These are phyloP conservation scores for Lithophane semibrunnea DNA, from an alignment of 2,888 invertebrate species.

Conservation along the genomic window DNA sequence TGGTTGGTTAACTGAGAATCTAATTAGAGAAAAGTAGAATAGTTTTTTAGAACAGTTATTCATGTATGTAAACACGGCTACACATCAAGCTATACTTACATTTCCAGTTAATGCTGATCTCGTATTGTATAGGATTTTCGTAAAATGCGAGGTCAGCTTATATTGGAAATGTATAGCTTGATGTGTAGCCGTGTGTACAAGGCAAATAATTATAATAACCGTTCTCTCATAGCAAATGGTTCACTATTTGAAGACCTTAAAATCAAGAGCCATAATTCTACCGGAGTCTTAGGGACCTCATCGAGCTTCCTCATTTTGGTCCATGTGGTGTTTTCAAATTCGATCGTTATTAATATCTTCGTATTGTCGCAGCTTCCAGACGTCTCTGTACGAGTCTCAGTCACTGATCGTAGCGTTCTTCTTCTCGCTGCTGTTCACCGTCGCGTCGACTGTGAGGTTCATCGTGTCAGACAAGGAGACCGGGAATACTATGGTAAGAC, in stretches of 20 bases:
- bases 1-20: background rate
- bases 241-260: no score
- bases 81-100: no score
- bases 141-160: no score
- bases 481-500: conserved; percentile 91
- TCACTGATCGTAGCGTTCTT: conserved; percentile 92
- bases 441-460: conserved; percentile 91
- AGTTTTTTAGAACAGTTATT: background rate
- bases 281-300: background rate
- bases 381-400: conserved; percentile 92
- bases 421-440: conserved; percentile 91
- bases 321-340: background rate
- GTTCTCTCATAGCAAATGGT: no score
- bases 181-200: no score
- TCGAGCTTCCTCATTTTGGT: background rate
- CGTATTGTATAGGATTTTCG: no score
- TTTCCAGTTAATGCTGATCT: no score
- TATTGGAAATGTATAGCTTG: no score
- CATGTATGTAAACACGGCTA: no score
- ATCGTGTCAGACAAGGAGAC: conserved; percentile 92
- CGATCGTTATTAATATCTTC: background rate
- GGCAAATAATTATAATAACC: background rate
- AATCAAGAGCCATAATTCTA: background rate
- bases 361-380: conserved; percentile 89
- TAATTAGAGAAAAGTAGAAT: background rate